phyloP scores from a whole-genome alignment of 2,888 invertebrate genomes.

The Cetonia aurata region DNA sequence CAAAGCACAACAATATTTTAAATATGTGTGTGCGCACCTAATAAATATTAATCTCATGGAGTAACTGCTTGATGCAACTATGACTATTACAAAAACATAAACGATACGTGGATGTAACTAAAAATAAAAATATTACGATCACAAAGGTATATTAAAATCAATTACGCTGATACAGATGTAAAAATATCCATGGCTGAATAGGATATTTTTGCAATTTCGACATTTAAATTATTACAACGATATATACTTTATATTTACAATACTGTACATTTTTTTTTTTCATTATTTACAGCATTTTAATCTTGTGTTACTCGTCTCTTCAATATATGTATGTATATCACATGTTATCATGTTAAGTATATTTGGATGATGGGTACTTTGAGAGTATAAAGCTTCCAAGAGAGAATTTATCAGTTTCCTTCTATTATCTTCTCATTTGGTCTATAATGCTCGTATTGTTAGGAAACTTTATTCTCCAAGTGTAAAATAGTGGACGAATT shows the following conservation, averaged over 20 bases:
- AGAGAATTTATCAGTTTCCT: too few relatives aligned
- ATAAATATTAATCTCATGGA: constrained; percentile 33
- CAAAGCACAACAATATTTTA: constrained; percentile 10
- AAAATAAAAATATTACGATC: neutral
- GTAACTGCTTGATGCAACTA: constrained; percentile 28
- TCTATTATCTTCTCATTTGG: too few relatives aligned
- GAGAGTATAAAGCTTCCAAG: too few relatives aligned
- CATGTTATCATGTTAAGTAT: too few relatives aligned
- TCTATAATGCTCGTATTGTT: too few relatives aligned
- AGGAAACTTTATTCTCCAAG: too few relatives aligned
- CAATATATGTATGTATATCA: neutral
- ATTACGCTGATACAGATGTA: neutral
- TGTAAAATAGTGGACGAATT: neutral
- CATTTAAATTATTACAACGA: neutral
- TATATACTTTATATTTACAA: constrained; percentile 16
- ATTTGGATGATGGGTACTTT: too few relatives aligned
- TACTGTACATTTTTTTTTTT: constrained; percentile 18
- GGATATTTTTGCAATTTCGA: constrained; percentile 14
- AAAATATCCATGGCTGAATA: constrained; percentile 25
- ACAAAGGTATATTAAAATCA: neutral
- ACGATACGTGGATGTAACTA: neutral
- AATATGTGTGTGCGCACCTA: neutral
- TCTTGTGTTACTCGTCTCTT: neutral
- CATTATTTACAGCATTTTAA: constrained; percentile 11
- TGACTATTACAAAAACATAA: constrained; percentile 3